Base-by-base conservation (phyloP, 2,113 vertebrate genomes). In the Misgurnus anguillicaudatus region DNA sequence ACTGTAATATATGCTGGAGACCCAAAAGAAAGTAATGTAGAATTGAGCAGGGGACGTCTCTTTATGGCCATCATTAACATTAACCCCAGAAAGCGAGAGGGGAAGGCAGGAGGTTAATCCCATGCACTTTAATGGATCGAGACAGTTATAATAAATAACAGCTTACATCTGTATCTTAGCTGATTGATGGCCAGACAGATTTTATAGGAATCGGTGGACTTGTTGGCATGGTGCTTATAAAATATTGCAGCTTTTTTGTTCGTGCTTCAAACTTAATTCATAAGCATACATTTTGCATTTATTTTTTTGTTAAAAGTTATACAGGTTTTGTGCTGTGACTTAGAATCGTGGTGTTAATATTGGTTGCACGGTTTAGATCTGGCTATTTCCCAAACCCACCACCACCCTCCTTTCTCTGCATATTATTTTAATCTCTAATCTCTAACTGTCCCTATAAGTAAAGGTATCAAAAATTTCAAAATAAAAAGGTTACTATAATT, bases 41-140 rank as follows among this genome's bases (percentile, higher is more conserved):
- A 85, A 83, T 64, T 82, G 85, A 87, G 79, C 47, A 48, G 60
- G 65, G 42, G 11, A 78, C 21, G 41, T 85, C 70, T 74, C 80
- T 64, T 89, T 88, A 90, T 85, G 77, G 77, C 65, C 80, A 78
- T 89, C 86, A 84, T 89, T 87, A 86, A 85, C 82, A 84, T 81
- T 78, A 85, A 77, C 80, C 65, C 72, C 42, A 47, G 57, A 83
- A 74, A 78, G 66, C 61, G 61, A 41, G 47, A 79, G 79, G 42
- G 5, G 67, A 82, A 75, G 76, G 66, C 60, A n/a, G 48, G 14
- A 73, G 84, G 83, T 81, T 86, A 87, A 87, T 86, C 75, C 78
- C 66, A 41, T 64, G 38, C 64, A 72, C 63, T 75, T 85, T 71
- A 86, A 85, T 84, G 70, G 72, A 68, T 80, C 8, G 6, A 51